Evolutionary conservation across 1,140 invertebrate genomes (phyloP), one percentile per base, ranked within the genome.

Genomic region (Scylla paramamosain): DNA sequence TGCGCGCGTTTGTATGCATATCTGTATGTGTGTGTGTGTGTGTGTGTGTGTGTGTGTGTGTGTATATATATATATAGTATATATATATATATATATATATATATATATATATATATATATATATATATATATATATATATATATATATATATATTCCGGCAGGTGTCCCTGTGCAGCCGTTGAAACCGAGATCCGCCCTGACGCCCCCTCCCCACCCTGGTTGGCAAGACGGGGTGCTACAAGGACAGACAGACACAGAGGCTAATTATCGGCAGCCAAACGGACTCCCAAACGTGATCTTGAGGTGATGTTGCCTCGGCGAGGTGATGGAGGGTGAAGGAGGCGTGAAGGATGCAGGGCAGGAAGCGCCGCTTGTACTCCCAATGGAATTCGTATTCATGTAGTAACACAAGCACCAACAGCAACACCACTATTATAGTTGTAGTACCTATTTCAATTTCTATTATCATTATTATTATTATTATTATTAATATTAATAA

Each of bases 81-180:
- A 83, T 83, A 83, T 83, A 83, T 83, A 83, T 83, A 83, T 83
- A 83, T 83, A 83, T 83, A 29, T 83, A 83, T 83, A 83, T 83
- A 29, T 83, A 83, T 83, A 83, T 83, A 83, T 83, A 29, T 83
- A 83, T 29, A 83, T 83, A 83, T 29, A 83, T n/a, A 83, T 83
- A 83, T 83, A 83, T 83, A 29, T 83, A 83, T 83, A 83, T 83
- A 83, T 83, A 83, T n/a, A 83, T 29, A 83, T 83, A 83, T 29
- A 83, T 83, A 83, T 83, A 29, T 83, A 29, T 1, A 83, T 77
- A 77, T 77, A 77, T n/a, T 14, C 67, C 67, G 39, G 39, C 67
- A 77, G 67, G 20, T 77, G 67, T 77, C 16, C n/a, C 67, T n/a
- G 4, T 77, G 52, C 52, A 12, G 52, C 52, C 52, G 12, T 8